Evolutionary conservation across 2,113 vertebrate genomes (phyloP).

Genomic region (Notiomystis cincta): DNA sequence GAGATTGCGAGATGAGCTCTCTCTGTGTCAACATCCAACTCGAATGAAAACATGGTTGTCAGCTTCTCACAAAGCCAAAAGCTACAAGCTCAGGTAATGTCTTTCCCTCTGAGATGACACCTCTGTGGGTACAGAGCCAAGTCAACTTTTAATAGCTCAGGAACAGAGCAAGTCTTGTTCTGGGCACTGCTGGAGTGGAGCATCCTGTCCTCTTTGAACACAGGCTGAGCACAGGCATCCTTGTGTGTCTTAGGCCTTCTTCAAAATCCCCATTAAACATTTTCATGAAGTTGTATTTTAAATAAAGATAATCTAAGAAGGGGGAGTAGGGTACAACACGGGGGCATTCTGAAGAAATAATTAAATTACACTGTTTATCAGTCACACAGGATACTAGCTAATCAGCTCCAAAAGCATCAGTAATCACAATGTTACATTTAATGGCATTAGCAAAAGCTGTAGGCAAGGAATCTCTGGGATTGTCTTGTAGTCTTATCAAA

Average conservation of each 20-base stretch:
- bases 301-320: background rate
- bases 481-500: conserved; percentile 51
- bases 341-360: conserved; percentile 1
- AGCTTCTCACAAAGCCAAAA: conserved; percentile 11
- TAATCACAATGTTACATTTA: conserved; percentile 9
- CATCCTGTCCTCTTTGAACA: background rate
- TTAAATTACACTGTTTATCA: conserved; percentile 20
- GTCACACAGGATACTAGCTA: background rate
- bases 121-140: background rate
- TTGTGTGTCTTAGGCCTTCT: background rate
- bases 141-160: background rate
- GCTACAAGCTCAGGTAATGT: background rate
- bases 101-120: background rate
- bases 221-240: background rate
- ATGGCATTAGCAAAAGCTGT: conserved; percentile 48
- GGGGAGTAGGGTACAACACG: background rate
- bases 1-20: background rate
- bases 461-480: conserved; percentile 40
- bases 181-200: background rate
- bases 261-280: background rate
- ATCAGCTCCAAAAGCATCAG: background rate
- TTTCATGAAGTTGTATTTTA: background rate
- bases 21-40: background rate
- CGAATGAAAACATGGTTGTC: background rate
- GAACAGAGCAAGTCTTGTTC: background rate